Percentiles rank a stretch among this genome's conserved stretches.
phyloP scores from a whole-genome alignment of 2,797 vertebrate genomes.

The Halcyon leucocephala region DNA sequence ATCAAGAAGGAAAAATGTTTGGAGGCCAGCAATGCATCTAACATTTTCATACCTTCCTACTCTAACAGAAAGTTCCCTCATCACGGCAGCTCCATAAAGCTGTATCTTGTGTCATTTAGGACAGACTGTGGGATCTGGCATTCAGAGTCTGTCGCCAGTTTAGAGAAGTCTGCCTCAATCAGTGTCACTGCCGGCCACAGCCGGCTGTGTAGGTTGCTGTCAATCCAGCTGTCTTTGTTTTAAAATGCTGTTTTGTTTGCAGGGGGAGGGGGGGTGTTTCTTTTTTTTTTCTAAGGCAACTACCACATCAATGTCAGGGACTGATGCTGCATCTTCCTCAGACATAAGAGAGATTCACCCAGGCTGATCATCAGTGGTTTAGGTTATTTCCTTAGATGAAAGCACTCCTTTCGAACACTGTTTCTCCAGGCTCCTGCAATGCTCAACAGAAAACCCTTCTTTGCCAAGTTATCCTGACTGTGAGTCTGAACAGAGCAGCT shows the following conservation, averaged over 20 bases:
- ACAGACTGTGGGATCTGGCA: slow-evolving; percentile 43
- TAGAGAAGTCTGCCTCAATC: slow-evolving; percentile 53
- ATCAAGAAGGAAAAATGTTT: not conserved
- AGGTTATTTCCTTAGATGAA: slow-evolving; percentile 40
- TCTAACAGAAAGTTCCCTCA: not conserved
- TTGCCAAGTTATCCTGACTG: not conserved
- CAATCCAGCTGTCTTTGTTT: slow-evolving; percentile 55
- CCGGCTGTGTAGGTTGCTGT: slow-evolving; percentile 8
- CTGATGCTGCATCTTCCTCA: slow-evolving; percentile 2
- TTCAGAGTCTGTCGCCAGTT: slow-evolving; percentile 54
- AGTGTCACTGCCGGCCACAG: slow-evolving; percentile 56
- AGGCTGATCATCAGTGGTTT: not conserved
- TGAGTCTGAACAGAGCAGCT: slow-evolving; percentile 18
- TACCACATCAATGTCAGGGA: slow-evolving; percentile 30
- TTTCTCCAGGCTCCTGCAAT: not conserved
- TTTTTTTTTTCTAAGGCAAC: slow-evolving; percentile 32
- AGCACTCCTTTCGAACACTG: not conserved
- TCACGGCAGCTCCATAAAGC: not conserved
- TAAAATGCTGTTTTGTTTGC: slow-evolving; percentile 33
- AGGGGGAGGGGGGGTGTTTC: not conserved
- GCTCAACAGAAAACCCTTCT: not conserved
- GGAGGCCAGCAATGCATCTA: not conserved
- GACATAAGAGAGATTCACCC: not conserved
- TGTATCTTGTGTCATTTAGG: slow-evolving; percentile 31
- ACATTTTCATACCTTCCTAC: not conserved